Base-by-base conservation (phyloP, 2,888 invertebrate genomes). In the Eupithecia dodoneata region DNA sequence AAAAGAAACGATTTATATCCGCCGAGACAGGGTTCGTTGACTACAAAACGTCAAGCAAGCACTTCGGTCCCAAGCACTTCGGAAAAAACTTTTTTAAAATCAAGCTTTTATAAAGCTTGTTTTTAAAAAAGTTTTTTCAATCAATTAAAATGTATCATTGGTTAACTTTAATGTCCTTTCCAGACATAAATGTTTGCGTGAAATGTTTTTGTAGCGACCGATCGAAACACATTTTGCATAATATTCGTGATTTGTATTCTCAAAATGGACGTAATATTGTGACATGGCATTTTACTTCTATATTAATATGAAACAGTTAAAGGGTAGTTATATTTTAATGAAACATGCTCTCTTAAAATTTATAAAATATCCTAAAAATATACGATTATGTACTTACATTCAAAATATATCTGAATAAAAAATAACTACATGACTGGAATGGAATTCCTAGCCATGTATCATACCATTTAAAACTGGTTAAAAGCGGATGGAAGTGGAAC, bases 401-500 rank as follows among this genome's bases (percentile, higher is more conserved):
- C 45, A 45, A 59, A 59, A 4, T 30, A 10, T 3, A 65, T 65
- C 41, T 13, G 6, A 66, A 42, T 15, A 0, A 42, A 66, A 66
- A 66, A 5, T 9, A 41, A 66, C 41, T 15, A 13, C 4, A 12
- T 15, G 42, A 9, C 13, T 42, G 66, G 42, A 66, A 42, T 42
- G 3, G 7, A 66, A 66, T 66, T 18, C 44, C 15, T n/a, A 45
- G n/a, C 44, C 69, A 69, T 69, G 69, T 69, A 69, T 10, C 44
- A 15, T 44, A 18, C 44, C n/a, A n/a, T 45, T 69, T 69, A 72
- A 74, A 78, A 76, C 72, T 65, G 30, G 72, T 72, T 69, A 55
- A 71, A 70, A 59, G 49, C 47, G 66, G 77, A 78, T 73, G 45
- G 47, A 77, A 77, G 65, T 76, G 74, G 72, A 76, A 72, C 67